Conservation (phyloP, 2,888 invertebrate genomes). For the Cheilosia impressa region DNA sequence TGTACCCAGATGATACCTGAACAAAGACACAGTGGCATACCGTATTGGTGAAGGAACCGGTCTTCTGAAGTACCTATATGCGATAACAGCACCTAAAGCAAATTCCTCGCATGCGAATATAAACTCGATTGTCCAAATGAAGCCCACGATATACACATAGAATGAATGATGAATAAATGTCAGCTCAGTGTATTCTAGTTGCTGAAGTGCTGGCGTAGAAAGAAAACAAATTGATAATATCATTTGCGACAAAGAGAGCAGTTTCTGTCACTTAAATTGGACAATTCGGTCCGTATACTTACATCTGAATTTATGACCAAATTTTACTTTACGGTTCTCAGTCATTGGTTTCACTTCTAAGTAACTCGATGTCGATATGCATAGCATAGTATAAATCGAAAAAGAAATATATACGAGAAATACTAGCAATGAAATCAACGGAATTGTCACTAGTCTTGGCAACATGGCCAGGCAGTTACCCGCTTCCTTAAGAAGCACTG, state of each 20-base stretch:
- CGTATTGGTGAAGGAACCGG: conserved; percentile 87
- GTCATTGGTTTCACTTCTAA: conserved; percentile 85
- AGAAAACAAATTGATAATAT: conserved; percentile 11
- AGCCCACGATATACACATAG: conserved; percentile 95
- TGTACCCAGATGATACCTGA: conserved; percentile 96
- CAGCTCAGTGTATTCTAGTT: conserved; percentile 90
- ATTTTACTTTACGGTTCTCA: conserved; percentile 75
- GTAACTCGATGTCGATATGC: conserved; percentile 91
- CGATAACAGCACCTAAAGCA: conserved; percentile 96
- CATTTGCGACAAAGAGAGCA: no score
- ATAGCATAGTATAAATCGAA: conserved; percentile 94
- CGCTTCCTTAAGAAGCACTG: conserved; percentile 94
- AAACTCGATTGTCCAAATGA: conserved; percentile 97
- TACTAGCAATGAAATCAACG: conserved; percentile 91
- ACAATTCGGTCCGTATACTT: background rate
- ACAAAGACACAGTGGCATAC: conserved; percentile 87
- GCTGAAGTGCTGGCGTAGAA: conserved; percentile 85
- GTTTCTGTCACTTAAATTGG: background rate
- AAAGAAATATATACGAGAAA: conserved; percentile 91
- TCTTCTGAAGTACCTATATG: conserved; percentile 96
- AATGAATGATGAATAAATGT: conserved; percentile 95
- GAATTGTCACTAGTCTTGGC: conserved; percentile 93
- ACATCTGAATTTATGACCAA: conserved; percentile 76
- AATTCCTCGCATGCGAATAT: conserved; percentile 97
- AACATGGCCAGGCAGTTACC: conserved; percentile 93